These are phyloP conservation scores for Meandrusa payeni DNA, from an alignment of 2,888 invertebrate species.

Conservation along the genomic window DNA sequence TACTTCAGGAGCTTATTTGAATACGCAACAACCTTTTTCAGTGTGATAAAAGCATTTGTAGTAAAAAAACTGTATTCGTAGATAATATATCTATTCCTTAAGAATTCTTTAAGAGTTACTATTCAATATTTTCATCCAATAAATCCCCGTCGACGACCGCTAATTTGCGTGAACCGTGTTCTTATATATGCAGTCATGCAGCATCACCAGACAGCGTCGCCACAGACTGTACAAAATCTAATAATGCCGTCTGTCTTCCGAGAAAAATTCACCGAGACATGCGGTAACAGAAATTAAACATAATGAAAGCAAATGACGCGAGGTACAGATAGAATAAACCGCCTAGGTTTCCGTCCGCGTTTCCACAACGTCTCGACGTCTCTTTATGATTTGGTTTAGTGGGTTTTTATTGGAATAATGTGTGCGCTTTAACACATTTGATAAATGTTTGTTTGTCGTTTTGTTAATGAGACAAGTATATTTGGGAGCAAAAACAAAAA, in stretches of 20 bases:
- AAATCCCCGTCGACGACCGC: not conserved
- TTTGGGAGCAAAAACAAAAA: too few relatives aligned
- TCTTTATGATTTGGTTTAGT: conserved; percentile 16
- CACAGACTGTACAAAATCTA: conserved; percentile 65
- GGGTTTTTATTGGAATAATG: conserved; percentile 8
- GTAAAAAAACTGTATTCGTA: too few relatives aligned
- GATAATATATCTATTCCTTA: too few relatives aligned
- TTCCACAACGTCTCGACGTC: conserved; percentile 6
- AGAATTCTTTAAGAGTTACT: too few relatives aligned
- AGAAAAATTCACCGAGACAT: conserved; percentile 63
- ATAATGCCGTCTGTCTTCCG: conserved; percentile 50
- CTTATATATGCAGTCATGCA: conserved; percentile 11
- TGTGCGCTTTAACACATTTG: not conserved
- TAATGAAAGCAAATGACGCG: conserved; percentile 63
- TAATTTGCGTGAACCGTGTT: conserved; percentile 19
- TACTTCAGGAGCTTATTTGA: too few relatives aligned
- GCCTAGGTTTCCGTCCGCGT: conserved; percentile 15
- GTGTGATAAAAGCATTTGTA: too few relatives aligned
- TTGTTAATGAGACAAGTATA: too few relatives aligned
- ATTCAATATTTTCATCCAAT: not conserved
- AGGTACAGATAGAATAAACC: conserved; percentile 32
- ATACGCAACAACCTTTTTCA: too few relatives aligned
- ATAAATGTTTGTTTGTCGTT: too few relatives aligned
- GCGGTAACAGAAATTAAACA: conserved; percentile 57
- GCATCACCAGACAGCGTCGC: conserved; percentile 26